Evolutionary conservation across 2,797 vertebrate genomes (phyloP), one percentile per base, ranked within the genome.

Genomic region (Macropodus opercularis): DNA sequence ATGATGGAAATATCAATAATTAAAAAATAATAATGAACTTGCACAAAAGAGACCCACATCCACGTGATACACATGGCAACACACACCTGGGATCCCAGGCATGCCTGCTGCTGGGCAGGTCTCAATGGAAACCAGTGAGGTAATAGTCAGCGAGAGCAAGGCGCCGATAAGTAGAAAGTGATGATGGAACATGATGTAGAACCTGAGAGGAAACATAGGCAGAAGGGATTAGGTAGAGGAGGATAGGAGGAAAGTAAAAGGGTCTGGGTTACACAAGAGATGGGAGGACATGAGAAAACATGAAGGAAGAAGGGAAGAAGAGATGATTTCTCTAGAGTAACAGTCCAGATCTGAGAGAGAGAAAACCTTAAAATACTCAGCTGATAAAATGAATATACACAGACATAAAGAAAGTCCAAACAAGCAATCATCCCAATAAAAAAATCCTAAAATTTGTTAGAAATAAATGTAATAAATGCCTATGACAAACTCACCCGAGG

Each of bases 81-180:
- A 41, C 67, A 27, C 10, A 81, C 88, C 88, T 80, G 88, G 88
- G 0, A 88, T 77, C 22, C 85, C 88, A 0, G 71, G 85, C 2
- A 74, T 61, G 40, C 63, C 79, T 46, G 53, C 1, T 3, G 66
- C 58, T 4, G 46, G 64, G 52, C 86, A 90, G 24, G 69, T 49
- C 24, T 87, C 76, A 17, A 26, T 8, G 21, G 81, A 56, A 1
- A 69, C 52, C 34, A 69, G 36, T 2, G 15, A 1, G 0, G 58
- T 26, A 3, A 39, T 7, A 3, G 44, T 57, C 49, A 80, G 56
- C n/a, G 54, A 80, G 22, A 82, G 46, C 69, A 87, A 1, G 15
- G 17, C 66, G 5, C 60, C 57, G 1, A 58, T n/a, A 10, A 55
- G 5, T 0, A 87, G 4, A 6, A 63, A 12, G 23, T 23, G 14